Conservation (phyloP, 1,140 invertebrate genomes). For the Dreissena polymorpha region DNA sequence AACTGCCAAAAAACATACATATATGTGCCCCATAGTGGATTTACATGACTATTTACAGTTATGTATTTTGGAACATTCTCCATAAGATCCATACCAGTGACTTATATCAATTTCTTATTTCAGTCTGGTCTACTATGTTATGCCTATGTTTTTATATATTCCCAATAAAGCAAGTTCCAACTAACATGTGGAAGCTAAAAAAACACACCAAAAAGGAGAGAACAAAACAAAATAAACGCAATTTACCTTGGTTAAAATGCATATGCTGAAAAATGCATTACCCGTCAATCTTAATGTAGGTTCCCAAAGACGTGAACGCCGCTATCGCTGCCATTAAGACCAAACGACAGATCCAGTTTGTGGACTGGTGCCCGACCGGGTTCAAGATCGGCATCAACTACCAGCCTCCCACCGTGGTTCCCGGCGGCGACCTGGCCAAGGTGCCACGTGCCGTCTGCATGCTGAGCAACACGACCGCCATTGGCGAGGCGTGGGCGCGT, state of each 20-base stretch:
- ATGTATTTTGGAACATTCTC: too few relatives aligned
- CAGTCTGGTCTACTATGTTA: too few relatives aligned
- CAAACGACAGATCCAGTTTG: slow-evolving; percentile 79
- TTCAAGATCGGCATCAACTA: slow-evolving; percentile 78
- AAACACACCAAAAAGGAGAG: too few relatives aligned
- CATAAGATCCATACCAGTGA: too few relatives aligned
- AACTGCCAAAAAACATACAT: too few relatives aligned
- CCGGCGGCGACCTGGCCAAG: slow-evolving; percentile 89
- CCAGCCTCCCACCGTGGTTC: slow-evolving; percentile 87
- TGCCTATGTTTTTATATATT: too few relatives aligned
- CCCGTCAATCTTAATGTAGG: slow-evolving; percentile 67
- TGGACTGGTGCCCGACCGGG: slow-evolving; percentile 70
- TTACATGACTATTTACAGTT: too few relatives aligned
- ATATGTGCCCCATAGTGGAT: too few relatives aligned
- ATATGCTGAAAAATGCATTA: slow-evolving; percentile 84
- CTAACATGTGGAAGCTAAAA: too few relatives aligned
- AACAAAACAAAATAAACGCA: too few relatives aligned
- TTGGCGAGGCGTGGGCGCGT: slow-evolving; percentile 86
- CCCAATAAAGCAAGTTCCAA: too few relatives aligned
- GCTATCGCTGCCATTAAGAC: slow-evolving; percentile 92
- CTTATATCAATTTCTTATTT: too few relatives aligned
- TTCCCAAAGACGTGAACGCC: slow-evolving; percentile 91
- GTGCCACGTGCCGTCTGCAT: slow-evolving; percentile 79
- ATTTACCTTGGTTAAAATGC: slow-evolving; percentile 62
- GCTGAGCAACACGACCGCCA: slow-evolving; percentile 89